Conservation (phyloP, 2,113 vertebrate species). For the Bubo bubo region DNA sequence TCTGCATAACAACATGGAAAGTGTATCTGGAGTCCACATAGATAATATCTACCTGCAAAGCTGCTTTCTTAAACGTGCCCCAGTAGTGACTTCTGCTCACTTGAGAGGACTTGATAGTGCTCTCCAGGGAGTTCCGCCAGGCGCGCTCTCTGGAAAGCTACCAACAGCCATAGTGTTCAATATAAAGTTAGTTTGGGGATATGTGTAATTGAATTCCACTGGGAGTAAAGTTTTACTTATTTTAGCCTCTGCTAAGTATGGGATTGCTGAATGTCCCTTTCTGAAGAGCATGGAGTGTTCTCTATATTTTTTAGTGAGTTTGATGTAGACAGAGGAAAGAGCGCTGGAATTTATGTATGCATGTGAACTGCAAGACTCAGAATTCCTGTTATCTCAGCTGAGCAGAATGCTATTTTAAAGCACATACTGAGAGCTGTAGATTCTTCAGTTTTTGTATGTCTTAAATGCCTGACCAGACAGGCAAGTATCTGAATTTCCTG, state of each 20-base stretch:
- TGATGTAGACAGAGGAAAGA: not conserved
- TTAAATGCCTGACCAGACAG: not conserved
- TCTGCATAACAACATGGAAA: not conserved
- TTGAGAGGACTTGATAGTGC: not conserved
- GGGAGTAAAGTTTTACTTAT: not conserved
- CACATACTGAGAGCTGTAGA: not conserved
- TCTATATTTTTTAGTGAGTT: not conserved
- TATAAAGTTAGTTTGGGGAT: not conserved
- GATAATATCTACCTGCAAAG: not conserved
- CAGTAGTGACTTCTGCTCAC: not conserved
- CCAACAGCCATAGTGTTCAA: not conserved
- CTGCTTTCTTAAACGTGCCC: not conserved
- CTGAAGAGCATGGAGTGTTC: not conserved
- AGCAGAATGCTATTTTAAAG: not conserved
- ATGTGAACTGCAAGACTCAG: not conserved
- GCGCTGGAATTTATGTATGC: not conserved
- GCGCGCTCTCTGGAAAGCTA: not conserved
- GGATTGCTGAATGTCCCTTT: not conserved
- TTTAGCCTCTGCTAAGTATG: not conserved
- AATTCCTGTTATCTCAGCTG: not conserved
- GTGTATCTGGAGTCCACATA: not conserved
- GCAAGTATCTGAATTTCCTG: not conserved
- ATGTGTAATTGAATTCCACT: not conserved
- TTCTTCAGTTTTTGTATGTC: not conserved
- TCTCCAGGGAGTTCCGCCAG: not conserved